phyloP scores from a whole-genome alignment of 2,113 vertebrate species.

The Peromyscus polionotus region DNA sequence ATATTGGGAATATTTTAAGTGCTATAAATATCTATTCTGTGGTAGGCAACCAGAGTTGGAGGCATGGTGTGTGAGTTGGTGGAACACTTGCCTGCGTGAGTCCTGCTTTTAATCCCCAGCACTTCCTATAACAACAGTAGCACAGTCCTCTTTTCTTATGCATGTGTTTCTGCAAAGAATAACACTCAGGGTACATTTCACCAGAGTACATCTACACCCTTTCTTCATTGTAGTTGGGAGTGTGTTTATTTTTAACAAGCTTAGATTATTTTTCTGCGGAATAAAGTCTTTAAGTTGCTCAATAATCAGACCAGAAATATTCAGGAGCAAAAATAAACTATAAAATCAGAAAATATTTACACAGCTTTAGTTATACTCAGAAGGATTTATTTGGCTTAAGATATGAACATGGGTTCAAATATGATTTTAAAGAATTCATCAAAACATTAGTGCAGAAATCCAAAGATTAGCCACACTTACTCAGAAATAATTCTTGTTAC shows the following conservation, averaged over 20 bases:
- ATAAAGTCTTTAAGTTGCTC: not conserved
- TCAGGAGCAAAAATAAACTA: not conserved
- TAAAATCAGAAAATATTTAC: conserved; percentile 17
- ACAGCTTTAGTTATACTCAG: not conserved
- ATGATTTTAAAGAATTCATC: not conserved
- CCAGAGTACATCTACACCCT: not conserved
- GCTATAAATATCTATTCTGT: not conserved
- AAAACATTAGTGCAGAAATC: not conserved
- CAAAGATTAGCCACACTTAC: not conserved
- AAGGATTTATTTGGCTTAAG: not conserved
- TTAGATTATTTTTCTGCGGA: not conserved
- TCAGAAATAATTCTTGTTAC: not conserved
- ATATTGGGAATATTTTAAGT: not conserved
- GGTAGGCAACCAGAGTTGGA: not conserved
- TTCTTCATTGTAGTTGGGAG: not conserved
- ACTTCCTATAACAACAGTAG: not conserved
- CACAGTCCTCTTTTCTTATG: not conserved
- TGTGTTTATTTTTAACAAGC: not conserved
- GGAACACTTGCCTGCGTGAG: not conserved
- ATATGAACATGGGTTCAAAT: conserved; percentile 8
- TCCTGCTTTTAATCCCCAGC: not conserved
- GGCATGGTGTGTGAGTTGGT: not conserved
- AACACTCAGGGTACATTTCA: not conserved
- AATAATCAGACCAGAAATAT: not conserved
- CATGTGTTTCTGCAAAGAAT: not conserved